Conservation (phyloP, 2,113 vertebrate genomes). For the Morone saxatilis region DNA sequence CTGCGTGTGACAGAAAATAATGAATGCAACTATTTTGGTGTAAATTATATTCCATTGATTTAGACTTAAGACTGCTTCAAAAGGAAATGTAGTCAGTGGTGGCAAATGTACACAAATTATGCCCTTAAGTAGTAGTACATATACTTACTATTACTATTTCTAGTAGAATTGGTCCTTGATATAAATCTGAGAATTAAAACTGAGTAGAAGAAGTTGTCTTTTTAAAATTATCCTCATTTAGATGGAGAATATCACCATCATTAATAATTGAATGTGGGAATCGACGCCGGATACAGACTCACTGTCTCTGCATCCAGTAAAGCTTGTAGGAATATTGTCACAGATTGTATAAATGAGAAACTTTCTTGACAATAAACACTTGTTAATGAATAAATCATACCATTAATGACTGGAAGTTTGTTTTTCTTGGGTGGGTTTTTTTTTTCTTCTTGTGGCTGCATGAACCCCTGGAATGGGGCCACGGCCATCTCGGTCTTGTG, state of each 20-base stretch:
- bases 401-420: slow-evolving; percentile 74
- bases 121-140: too few relatives aligned
- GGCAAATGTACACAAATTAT: too few relatives aligned
- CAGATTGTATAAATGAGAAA: slow-evolving; percentile 57
- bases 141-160: too few relatives aligned
- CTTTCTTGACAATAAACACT: slow-evolving; percentile 65
- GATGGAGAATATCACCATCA: neutral
- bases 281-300: neutral
- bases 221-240: neutral
- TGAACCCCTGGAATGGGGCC: slow-evolving; percentile 80
- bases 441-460: slow-evolving; percentile 57
- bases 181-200: neutral
- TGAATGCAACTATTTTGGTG: neutral
- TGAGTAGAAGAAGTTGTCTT: neutral
- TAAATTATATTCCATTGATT: neutral
- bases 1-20: too few relatives aligned
- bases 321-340: slow-evolving; percentile 27
- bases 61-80: neutral
- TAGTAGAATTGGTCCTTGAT: neutral
- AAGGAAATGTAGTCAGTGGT: neutral
- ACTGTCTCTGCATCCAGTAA: neutral
- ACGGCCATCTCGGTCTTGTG: slow-evolving; percentile 80
- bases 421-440: slow-evolving; percentile 59
- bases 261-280: slow-evolving; percentile 31
- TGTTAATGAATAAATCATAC: slow-evolving; percentile 79